A percentile compares a stretch with the other conserved stretches of the same genome.
phyloP scores from a whole-genome alignment of 2,888 invertebrate genomes.

The Ommatoiulus sabulosus region DNA sequence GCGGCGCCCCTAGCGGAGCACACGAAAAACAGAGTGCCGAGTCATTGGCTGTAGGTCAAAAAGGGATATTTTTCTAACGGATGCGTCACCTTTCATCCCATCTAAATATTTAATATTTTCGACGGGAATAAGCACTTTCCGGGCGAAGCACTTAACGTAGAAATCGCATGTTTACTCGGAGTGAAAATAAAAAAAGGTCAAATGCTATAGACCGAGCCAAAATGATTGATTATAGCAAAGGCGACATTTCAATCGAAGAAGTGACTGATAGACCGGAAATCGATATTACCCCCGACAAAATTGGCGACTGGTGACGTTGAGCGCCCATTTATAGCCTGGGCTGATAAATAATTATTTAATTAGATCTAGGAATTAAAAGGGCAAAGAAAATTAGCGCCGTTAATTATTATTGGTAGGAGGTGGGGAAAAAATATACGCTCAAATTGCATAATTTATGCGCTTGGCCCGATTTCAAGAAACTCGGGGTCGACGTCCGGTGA shows the following conservation, averaged over 20 bases:
- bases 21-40: background rate
- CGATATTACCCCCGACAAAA: background rate
- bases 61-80: background rate
- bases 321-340: background rate
- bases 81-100: background rate
- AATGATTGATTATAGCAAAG: background rate
- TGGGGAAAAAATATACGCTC: background rate
- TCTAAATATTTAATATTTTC: conserved; percentile 2
- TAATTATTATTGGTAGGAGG: conserved; percentile 43
- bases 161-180: background rate
- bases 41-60: background rate
- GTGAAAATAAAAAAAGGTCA: background rate
- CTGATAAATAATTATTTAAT: conserved; percentile 3
- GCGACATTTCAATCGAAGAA: background rate
- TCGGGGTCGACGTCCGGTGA: conserved; percentile 37
- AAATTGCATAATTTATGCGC: background rate
- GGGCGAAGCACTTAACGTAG: background rate
- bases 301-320: background rate
- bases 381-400: conserved; percentile 3
- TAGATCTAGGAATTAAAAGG: background rate
- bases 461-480: background rate
- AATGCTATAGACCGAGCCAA: background rate
- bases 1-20: background rate
- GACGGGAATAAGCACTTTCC: background rate
- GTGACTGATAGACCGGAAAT: background rate